Conservation (phyloP, 2,888 invertebrate genomes). For the Saturnia pavonia region DNA sequence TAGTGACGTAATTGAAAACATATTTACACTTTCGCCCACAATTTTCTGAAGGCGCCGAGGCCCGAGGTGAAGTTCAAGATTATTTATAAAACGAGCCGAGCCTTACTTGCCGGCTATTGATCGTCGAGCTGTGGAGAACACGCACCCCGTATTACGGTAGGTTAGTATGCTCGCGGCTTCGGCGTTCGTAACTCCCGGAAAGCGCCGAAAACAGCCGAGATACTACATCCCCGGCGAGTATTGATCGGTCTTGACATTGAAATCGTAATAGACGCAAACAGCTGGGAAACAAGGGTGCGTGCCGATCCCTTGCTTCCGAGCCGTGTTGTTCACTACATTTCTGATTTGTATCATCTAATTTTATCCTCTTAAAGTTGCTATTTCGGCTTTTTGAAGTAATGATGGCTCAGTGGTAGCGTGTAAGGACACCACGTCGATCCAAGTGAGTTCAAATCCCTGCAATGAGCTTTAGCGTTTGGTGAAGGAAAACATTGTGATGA, state of each 20-base stretch:
- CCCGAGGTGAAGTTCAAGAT: conserved; percentile 80
- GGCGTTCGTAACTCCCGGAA: conserved; percentile 72
- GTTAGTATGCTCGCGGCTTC: conserved; percentile 72
- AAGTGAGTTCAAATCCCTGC: too few species aligned
- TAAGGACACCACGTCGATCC: too few species aligned
- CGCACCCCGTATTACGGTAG: conserved; percentile 80
- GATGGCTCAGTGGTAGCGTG: too few species aligned
- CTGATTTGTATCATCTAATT: conserved; percentile 31
- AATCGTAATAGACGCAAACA: conserved; percentile 78
- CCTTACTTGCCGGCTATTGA: conserved; percentile 75
- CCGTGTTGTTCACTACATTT: conserved; percentile 20
- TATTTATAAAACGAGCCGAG: conserved; percentile 76
- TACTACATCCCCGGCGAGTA: conserved; percentile 77
- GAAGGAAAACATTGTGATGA: too few species aligned
- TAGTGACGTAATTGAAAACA: conserved; percentile 44
- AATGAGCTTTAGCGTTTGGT: too few species aligned
- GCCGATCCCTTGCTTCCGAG: conserved; percentile 46
- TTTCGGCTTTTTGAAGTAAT: too few species aligned
- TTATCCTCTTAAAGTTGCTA: conserved; percentile 21
- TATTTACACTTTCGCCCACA: conserved; percentile 68
- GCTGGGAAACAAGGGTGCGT: conserved; percentile 75
- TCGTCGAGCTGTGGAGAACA: conserved; percentile 60
- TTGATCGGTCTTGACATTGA: conserved; percentile 82
- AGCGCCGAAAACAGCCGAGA: conserved; percentile 74
- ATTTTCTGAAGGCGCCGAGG: conserved; percentile 60